phyloP scores from a whole-genome alignment of 2,113 vertebrate genomes.

The Oryzias curvinotus region DNA sequence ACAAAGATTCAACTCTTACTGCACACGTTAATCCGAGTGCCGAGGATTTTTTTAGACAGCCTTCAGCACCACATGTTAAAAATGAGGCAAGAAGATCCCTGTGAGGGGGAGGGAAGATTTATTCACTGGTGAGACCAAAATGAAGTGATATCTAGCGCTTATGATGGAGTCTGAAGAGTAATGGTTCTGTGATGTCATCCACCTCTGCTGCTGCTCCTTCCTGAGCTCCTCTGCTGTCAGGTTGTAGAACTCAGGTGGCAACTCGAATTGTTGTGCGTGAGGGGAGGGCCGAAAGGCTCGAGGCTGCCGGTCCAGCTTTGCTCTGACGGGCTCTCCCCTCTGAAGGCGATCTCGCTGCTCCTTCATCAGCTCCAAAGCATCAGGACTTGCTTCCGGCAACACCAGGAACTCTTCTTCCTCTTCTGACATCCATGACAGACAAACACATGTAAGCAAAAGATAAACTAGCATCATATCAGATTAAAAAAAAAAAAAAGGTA shows the following conservation, averaged over 20 bases:
- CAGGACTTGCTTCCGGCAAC: conserved; percentile 75
- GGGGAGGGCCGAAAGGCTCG: conserved; percentile 79
- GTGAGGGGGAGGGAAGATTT: too few relatives aligned
- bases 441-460: background rate
- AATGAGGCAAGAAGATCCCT: too few relatives aligned
- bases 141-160: too few relatives aligned
- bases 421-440: conserved; percentile 69
- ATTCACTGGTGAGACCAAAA: too few relatives aligned
- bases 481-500: background rate
- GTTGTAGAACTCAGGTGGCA: conserved; percentile 89
- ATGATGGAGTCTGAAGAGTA: too few relatives aligned
- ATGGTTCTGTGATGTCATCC: background rate
- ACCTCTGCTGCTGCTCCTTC: conserved; percentile 86
- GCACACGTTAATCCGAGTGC: background rate
- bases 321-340: conserved; percentile 82
- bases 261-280: conserved; percentile 83
- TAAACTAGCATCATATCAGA: background rate
- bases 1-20: background rate
- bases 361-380: conserved; percentile 77
- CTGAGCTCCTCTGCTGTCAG: conserved; percentile 86
- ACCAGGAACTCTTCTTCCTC: conserved; percentile 85
- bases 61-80: too few relatives aligned
- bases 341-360: conserved; percentile 79
- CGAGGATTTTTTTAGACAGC: too few relatives aligned
- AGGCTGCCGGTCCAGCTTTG: conserved; percentile 83